Base-by-base conservation (phyloP, 1,140 invertebrate genomes). In the Magallana ariakensis region DNA sequence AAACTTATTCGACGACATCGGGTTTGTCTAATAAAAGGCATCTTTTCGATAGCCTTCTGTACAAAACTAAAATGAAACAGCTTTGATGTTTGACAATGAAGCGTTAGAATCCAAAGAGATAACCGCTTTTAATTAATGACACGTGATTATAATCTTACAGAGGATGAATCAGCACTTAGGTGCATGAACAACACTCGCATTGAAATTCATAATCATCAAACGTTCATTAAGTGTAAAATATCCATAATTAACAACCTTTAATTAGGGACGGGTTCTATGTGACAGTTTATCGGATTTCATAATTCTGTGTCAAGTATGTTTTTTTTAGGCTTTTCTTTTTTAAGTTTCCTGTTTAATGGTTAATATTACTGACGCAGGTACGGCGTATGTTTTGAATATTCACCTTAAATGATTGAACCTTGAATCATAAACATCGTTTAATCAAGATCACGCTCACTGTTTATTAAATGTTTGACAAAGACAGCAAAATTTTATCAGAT, bases 21-120 rank as follows among this genome's bases (percentile, higher is more conserved):
- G 19, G 66, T 75, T 13, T 46, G 33, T 22, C 66, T 75, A 11
- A 75, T 26, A 26, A 75, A 75, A 75, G 22, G 22, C 26, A 46
- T 26, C 9, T 75, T 75, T 75, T 75, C 10, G 33, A 26, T 75
- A 11, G 33, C 19, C 66, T 11, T 46, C 26, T 75, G 66, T 46
- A 46, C 33, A 46, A 46, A 46, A 46, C 33, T 46, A 46, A 46
- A 46, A 46, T 46, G 5, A 46, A 46, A 46, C 19, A 15, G 33
- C 66, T 75, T 75, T 75, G 66, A 75, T 75, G 66, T 75, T 13
- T 75, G 66, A 60, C 66, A 70, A 70, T 33, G 19, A 19, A 70
- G 62, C 19, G 5, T n/a, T 26, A 70, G 66, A 75, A 46, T 46
- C 33, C 33, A 75, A 13, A 75, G 22, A 75, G 66, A 75, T 75